Evolutionary conservation across 1,140 invertebrate species (phyloP).

Genomic region (Aleiodes sp.): DNA sequence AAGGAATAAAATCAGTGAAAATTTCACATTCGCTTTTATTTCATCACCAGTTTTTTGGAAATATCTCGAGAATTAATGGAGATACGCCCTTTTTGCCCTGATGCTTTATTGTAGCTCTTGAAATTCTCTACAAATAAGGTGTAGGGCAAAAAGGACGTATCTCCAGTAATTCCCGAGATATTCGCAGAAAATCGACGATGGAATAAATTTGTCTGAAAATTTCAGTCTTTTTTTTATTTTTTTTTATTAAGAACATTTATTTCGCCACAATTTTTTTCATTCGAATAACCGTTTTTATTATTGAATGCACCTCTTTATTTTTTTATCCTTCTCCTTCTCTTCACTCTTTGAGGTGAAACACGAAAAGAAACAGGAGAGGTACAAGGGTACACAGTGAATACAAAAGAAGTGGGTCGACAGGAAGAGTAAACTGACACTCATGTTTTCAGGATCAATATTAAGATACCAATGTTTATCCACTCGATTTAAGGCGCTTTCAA

Average conservation of each 20-base stretch:
- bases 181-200: too few relatives aligned
- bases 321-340: neutral
- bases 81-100: too few relatives aligned
- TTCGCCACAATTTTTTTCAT: neutral
- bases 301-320: neutral
- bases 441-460: constrained; percentile 13
- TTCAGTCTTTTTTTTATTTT: too few relatives aligned
- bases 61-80: too few relatives aligned
- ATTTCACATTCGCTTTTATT: too few relatives aligned
- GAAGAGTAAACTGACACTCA: neutral
- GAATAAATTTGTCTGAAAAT: too few relatives aligned
- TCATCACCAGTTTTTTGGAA: too few relatives aligned
- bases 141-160: too few relatives aligned
- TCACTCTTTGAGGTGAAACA: neutral
- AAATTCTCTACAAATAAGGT: too few relatives aligned
- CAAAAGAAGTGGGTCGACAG: constrained; percentile 8
- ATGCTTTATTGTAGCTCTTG: too few relatives aligned
- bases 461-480: neutral
- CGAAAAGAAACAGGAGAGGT: neutral
- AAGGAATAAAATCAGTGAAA: too few relatives aligned
- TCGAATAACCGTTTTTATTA: neutral
- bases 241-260: constrained; percentile 28
- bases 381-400: neutral
- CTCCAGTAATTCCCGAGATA: too few relatives aligned
- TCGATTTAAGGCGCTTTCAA: constrained; percentile 12